Conservation (phyloP, 2,113 vertebrate genomes). For the Oncorhynchus gorbuscha region DNA sequence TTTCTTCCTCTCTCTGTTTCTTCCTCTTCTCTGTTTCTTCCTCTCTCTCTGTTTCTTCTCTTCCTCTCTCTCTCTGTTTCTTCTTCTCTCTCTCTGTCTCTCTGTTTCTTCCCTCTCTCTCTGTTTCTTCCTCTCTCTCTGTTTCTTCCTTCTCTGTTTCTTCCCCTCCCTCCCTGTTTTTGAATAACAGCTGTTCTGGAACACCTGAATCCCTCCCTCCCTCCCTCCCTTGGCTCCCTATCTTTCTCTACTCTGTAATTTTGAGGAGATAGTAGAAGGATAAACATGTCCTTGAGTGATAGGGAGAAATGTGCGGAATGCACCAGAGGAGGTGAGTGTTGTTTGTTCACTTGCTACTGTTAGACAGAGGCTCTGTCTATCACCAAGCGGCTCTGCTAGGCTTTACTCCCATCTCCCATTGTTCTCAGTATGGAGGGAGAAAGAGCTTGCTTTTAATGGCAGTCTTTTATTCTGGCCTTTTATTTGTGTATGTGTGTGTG, state of each 20-base stretch:
- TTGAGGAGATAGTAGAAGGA: conserved; percentile 43
- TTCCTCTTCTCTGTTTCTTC: too few species aligned
- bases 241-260: conserved; percentile 65
- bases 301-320: conserved; percentile 66
- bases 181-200: conserved; percentile 67
- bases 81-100: too few species aligned
- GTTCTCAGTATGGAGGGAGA: background rate
- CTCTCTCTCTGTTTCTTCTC: too few species aligned
- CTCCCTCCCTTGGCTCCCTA: conserved; percentile 7
- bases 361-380: background rate
- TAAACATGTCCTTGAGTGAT: conserved; percentile 65
- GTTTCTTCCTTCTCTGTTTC: conserved; percentile 24
- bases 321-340: conserved; percentile 22
- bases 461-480: background rate
- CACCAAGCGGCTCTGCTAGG: background rate
- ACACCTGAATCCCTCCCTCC: conserved; percentile 64
- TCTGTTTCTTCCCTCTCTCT: too few species aligned
- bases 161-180: conserved; percentile 1
- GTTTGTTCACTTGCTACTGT: conserved; percentile 46
- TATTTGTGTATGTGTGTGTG: background rate
- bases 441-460: background rate
- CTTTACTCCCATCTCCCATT: background rate
- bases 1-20: too few species aligned
- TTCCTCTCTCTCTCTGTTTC: too few species aligned
- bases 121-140: conserved; percentile 9